Conservation (phyloP, 2,888 invertebrate species). For the Amphipyra berbera region DNA sequence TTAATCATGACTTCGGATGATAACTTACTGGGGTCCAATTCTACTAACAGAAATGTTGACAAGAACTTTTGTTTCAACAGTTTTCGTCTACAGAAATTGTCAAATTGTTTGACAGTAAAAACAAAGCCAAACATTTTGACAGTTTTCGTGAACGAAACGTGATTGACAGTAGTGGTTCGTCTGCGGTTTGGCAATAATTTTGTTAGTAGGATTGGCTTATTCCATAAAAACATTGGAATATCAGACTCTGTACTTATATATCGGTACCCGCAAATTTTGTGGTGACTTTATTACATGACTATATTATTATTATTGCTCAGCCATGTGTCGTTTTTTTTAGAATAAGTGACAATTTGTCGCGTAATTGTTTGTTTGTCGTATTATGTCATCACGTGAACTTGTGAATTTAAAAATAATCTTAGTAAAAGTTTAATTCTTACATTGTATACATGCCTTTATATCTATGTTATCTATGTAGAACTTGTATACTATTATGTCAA, state of each 20-base stretch:
- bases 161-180: too few relatives aligned
- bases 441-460: background rate
- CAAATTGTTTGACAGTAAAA: too few relatives aligned
- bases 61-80: too few relatives aligned
- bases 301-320: slow-evolving; percentile 13
- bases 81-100: too few relatives aligned
- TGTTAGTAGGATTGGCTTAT: background rate
- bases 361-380: background rate
- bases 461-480: background rate
- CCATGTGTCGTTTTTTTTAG: slow-evolving; percentile 14
- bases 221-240: background rate
- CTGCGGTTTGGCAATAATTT: too few relatives aligned
- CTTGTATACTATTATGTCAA: background rate
- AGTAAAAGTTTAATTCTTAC: background rate
- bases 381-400: slow-evolving; percentile 2
- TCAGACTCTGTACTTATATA: slow-evolving; percentile 20
- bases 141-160: too few relatives aligned
- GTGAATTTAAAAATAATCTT: background rate
- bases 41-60: too few relatives aligned
- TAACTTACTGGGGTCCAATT: background rate
- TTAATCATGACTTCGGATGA: slow-evolving; percentile 9
- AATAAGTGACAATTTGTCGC: background rate
- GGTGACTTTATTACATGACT: slow-evolving; percentile 5
- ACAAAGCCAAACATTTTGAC: too few relatives aligned
- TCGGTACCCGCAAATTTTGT: slow-evolving; percentile 8